Base-by-base conservation (phyloP, 2,888 invertebrate genomes). In the Argyra leucocephala region DNA sequence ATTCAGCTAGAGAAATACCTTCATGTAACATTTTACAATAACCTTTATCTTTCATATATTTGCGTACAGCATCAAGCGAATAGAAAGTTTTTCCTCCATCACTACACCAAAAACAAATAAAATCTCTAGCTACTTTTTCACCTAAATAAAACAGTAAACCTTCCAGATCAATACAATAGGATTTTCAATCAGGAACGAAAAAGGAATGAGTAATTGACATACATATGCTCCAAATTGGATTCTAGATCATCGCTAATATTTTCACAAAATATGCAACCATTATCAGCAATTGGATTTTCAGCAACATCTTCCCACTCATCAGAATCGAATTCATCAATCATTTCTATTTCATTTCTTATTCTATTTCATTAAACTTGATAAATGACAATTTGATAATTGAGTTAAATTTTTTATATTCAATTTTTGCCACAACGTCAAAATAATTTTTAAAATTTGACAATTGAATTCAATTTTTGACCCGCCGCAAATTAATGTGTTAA, bases 11-110 rank as follows among this genome's bases (percentile, higher is more conserved):
- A 0, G 91, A 88, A 67, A 92, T 83, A 10, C 93, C 95, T 77
- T 96, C 95, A 77, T 92, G 91, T 61, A 91, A 80, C 86, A 96
- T 90, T 81, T 93, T 95, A 74, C 95, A 95, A 77, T 99, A 99
- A 0, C 96, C 95, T 77, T 96, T 96, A 75, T 95, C 95, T 5
- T 88, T 71, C 98, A 98, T 99, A 75, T 98, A 98, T 37, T 84
- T 84, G 66, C 90, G 90, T 0, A 89, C 93, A 6, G 96, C 90
- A 70, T 91, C 89, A 71, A 89, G 82, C 0, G 91, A 87, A 74
- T 89, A 87, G 76, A 96, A 97, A 58, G 88, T 86, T 71, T 86
- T 86, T 0, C 93, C 93, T 69, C 85, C 86, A 72, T 95, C 92
- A 78, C 93, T 94, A 78, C 98, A 98, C 93, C 93, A 96, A 59